Conservation (phyloP, 1,140 invertebrate genomes). For the Drosophila ambigua region DNA sequence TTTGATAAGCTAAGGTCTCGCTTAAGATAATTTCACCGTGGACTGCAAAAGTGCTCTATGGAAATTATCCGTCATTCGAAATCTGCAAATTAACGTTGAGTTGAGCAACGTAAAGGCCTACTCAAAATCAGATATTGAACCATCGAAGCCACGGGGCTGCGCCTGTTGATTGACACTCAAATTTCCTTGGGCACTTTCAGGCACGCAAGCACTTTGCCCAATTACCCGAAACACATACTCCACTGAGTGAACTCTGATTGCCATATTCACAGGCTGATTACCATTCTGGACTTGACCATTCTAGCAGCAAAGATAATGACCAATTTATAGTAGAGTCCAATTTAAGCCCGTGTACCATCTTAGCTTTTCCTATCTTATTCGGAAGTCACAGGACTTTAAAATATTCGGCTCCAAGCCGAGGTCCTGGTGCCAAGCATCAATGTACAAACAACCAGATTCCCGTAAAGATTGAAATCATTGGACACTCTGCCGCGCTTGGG, state of each 20-base stretch:
- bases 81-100: constrained; percentile 49
- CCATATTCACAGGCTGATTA: constrained; percentile 74
- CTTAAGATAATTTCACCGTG: constrained; percentile 2
- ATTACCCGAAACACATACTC: constrained; percentile 43
- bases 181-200: constrained; percentile 64
- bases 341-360: constrained; percentile 13
- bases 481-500: too few relatives aligned
- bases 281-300: constrained; percentile 50
- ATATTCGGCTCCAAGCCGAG: too few relatives aligned
- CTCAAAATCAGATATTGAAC: constrained; percentile 72
- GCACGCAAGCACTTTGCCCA: constrained; percentile 71
- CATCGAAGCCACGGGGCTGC: constrained; percentile 55
- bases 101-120: constrained; percentile 18
- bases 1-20: too few relatives aligned
- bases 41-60: constrained; percentile 31
- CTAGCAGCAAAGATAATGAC: constrained; percentile 59
- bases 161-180: constrained; percentile 76
- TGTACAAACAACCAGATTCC: too few relatives aligned
- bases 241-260: constrained; percentile 52
- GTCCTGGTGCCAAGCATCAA: too few relatives aligned
- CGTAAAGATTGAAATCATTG: too few relatives aligned
- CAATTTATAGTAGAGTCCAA: constrained; percentile 64
- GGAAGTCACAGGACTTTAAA: constrained; percentile 22
- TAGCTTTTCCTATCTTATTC: constrained; percentile 18
- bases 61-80: constrained; percentile 72